phyloP scores from a whole-genome alignment of 1,140 invertebrate genomes.

The Lordiphosa collinella region DNA sequence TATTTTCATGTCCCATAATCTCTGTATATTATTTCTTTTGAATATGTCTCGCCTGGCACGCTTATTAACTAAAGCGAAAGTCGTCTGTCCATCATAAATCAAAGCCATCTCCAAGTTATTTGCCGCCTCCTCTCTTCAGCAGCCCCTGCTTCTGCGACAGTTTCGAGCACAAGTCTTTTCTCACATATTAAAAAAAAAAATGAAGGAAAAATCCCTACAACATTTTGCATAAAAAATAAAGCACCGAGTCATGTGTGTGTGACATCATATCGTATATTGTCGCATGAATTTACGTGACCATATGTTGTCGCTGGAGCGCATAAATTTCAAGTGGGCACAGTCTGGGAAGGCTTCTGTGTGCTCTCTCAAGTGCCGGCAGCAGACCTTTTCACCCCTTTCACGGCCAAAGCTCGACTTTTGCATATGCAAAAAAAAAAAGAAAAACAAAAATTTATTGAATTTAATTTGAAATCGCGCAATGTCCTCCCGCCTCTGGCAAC shows the following conservation, averaged over 20 bases:
- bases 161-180: slow-evolving; percentile 56
- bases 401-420: slow-evolving; percentile 32
- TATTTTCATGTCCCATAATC: slow-evolving; percentile 2
- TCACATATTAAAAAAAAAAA: slow-evolving; percentile 61
- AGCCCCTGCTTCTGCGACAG: slow-evolving; percentile 18
- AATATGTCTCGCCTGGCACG: slow-evolving; percentile 21
- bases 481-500: slow-evolving; percentile 35
- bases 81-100: slow-evolving; percentile 63
- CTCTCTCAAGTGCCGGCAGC: slow-evolving; percentile 43
- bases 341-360: slow-evolving; percentile 38
- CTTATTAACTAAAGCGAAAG: slow-evolving; percentile 63
- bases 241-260: slow-evolving; percentile 58
- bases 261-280: slow-evolving; percentile 77
- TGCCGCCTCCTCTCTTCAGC: slow-evolving; percentile 5
- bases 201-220: slow-evolving; percentile 53
- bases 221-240: slow-evolving; percentile 76
- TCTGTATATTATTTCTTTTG: slow-evolving; percentile 20
- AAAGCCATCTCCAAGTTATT: slow-evolving; percentile 9
- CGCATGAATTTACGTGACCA: slow-evolving; percentile 77
- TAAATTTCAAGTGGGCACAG: slow-evolving; percentile 71
- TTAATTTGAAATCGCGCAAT: slow-evolving; percentile 70
- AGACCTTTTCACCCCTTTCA: slow-evolving; percentile 23
- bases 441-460: slow-evolving; percentile 70
- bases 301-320: slow-evolving; percentile 74
- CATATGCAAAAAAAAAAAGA: slow-evolving; percentile 51